phyloP scores from a whole-genome alignment of 2,113 vertebrate species.

The Enhydra lutris region DNA sequence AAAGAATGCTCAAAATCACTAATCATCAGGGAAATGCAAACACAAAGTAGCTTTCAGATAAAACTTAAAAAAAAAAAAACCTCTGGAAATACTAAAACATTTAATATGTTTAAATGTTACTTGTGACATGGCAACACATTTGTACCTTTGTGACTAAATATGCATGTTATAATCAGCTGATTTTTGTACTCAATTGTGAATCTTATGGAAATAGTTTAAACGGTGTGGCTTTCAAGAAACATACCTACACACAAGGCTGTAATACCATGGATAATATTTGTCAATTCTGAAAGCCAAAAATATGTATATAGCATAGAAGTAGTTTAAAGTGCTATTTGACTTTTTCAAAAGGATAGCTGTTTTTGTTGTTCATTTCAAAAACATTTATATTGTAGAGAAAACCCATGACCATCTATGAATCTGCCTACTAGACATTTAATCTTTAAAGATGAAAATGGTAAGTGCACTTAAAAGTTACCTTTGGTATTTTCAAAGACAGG shows the following conservation, averaged over 20 bases:
- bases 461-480: conserved; percentile 66
- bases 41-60: background rate
- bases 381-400: conserved; percentile 41
- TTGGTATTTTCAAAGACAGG: conserved; percentile 71
- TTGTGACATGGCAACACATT: background rate
- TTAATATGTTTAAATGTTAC: background rate
- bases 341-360: conserved; percentile 10
- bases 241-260: background rate
- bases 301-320: background rate
- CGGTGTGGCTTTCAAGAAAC: background rate
- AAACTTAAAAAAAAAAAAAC: background rate
- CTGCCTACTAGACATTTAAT: conserved; percentile 54
- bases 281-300: conserved; percentile 8
- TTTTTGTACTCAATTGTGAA: background rate
- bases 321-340: conserved; percentile 40
- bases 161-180: background rate
- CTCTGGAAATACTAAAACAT: background rate
- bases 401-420: background rate
- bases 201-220: background rate
- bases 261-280: background rate
- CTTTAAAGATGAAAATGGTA: conserved; percentile 66
- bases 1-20: background rate
- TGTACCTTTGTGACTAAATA: background rate
- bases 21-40: background rate
- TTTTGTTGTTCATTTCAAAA: conserved; percentile 62